Conservation (phyloP, 2,113 vertebrate species). For the Chloropsis hardwickii region DNA sequence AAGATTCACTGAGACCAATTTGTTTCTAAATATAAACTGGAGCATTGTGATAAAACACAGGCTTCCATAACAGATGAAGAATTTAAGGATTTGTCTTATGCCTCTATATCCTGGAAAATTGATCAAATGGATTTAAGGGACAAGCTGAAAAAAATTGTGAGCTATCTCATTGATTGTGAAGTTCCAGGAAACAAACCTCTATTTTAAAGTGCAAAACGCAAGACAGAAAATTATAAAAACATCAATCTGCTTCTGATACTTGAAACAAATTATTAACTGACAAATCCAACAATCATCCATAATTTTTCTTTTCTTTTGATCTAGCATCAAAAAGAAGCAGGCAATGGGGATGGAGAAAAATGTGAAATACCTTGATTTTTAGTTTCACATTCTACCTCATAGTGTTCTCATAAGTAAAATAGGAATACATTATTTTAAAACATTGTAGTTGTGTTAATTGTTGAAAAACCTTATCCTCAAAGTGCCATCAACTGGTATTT, state of each 20-base stretch:
- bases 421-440: neutral
- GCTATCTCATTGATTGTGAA: neutral
- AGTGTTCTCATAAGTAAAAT: neutral
- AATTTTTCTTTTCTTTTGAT: neutral
- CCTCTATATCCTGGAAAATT: neutral
- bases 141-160: neutral
- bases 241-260: neutral
- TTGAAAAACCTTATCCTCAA: neutral
- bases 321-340: neutral
- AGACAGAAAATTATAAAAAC: neutral
- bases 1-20: neutral
- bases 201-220: neutral
- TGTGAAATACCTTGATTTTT: neutral
- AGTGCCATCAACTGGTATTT: neutral
- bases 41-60: neutral
- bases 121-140: neutral
- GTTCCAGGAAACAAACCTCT: neutral
- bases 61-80: fast-evolving
- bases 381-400: neutral
- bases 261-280: neutral
- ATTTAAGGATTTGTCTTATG: neutral
- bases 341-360: neutral
- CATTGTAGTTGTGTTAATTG: neutral
- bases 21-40: neutral
- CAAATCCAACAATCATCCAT: neutral